These are phyloP conservation scores for Fulmarus glacialis DNA, from an alignment of 2,113 vertebrate genomes.

Conservation along the genomic window DNA sequence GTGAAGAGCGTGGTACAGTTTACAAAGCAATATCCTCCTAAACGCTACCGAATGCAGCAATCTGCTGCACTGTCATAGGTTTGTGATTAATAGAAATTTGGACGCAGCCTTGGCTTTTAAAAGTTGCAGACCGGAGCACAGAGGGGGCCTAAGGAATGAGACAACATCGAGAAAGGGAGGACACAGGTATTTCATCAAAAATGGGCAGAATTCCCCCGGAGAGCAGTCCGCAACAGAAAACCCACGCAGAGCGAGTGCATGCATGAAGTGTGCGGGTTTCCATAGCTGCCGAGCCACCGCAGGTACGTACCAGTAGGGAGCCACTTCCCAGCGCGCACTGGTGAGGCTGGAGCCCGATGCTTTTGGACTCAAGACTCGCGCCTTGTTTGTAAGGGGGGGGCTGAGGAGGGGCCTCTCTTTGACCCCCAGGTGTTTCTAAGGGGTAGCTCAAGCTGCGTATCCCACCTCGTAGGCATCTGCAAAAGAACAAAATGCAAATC, in stretches of 20 bases:
- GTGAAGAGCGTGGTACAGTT: not conserved
- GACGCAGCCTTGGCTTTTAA: not conserved
- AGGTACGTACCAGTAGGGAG: accelerated
- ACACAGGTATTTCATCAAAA: not conserved
- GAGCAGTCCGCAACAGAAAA: not conserved
- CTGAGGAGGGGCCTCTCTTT: not conserved
- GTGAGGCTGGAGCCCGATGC: not conserved
- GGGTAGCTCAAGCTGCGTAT: not conserved
- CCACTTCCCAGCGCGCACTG: too few relatives aligned
- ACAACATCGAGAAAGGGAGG: not conserved
- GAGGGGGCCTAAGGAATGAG: not conserved
- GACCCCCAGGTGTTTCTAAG: not conserved
- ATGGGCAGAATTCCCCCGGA: not conserved
- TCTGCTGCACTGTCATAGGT: not conserved
- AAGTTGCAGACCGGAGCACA: not conserved
- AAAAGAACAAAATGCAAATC: not conserved
- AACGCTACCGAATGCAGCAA: not conserved
- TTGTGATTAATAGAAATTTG: not conserved
- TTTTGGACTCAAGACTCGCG: accelerated
- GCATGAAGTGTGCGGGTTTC: not conserved
- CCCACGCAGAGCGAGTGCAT: accelerated
- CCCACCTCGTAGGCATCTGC: not conserved
- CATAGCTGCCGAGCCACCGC: not conserved
- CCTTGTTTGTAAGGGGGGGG: not conserved
- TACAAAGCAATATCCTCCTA: not conserved